Conservation (phyloP, 2,113 vertebrate species). For the Megaceryle maxima region DNA sequence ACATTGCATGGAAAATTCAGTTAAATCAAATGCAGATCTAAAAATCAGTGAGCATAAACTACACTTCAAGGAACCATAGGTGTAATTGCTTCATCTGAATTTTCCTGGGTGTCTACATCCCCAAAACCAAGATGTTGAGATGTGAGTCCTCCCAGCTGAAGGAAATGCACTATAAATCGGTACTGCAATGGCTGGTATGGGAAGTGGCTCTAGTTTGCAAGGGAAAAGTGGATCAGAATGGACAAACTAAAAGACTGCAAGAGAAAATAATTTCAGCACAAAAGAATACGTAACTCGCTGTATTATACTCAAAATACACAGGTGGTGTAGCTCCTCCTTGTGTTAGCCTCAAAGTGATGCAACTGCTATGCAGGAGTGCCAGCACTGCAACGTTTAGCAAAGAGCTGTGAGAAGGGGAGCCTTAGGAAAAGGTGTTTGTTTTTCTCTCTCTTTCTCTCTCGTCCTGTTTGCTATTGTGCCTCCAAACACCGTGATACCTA, state of each 20-base stretch:
- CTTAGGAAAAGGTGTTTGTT: background rate
- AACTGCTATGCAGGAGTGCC: background rate
- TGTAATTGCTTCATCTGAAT: background rate
- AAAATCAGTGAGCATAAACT: background rate
- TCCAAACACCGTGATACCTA: background rate
- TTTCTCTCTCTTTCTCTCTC: background rate
- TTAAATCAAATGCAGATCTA: background rate
- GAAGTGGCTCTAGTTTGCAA: background rate
- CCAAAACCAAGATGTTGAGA: background rate
- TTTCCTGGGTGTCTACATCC: background rate
- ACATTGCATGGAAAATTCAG: background rate
- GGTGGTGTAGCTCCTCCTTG: slow-evolving; percentile 49
- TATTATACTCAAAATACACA: background rate
- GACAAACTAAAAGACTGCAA: background rate
- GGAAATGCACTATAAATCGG: background rate
- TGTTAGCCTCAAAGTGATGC: background rate
- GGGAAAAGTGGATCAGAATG: background rate
- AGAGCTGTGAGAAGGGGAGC: background rate
- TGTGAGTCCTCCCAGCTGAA: background rate
- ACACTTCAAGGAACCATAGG: background rate
- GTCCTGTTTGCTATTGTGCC: background rate
- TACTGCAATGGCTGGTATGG: background rate
- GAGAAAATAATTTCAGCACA: background rate
- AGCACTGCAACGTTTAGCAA: background rate
- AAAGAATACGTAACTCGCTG: background rate